Evolutionary conservation across 1,140 invertebrate genomes (phyloP), one percentile per base, ranked within the genome.

Genomic region (Babylonia areolata): DNA sequence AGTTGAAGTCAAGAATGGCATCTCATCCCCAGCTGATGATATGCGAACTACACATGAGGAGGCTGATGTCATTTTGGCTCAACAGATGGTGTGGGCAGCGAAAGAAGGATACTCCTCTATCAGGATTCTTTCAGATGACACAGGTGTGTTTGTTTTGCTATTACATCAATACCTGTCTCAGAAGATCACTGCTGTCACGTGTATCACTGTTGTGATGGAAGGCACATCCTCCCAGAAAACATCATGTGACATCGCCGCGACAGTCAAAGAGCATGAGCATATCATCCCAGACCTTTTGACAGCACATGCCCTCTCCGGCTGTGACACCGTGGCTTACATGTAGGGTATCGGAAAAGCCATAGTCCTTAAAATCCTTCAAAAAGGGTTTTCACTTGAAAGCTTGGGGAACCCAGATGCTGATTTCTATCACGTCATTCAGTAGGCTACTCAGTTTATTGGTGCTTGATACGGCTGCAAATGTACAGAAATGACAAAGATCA

Each of bases 101-200:
- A 75, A 35, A 39, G 23, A 51, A 12, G 46, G 39, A 51, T 15
- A 28, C 31, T 80, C 2, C 20, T 80, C 12, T 28, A 78, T 58
- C 31, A 33, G 20, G n/a, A 37, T 37, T 28, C 37, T 69, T 3
- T 69, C 58, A 69, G 58, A 69, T 31, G 58, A 69, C 58, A 69
- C 58, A 69, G 58, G 23, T 31, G 58, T 69, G 58, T 69, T 69
- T 69, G 6, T 69, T 31, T 31, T 69, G 20, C 58, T 69, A 3
- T 23, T 69, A 33, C 31, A 51, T 28, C 20, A 12, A 2, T 58
- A 46, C 28, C 37, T 71, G 20, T 23, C 20, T 31, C 46, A 35
- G 42, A 12, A 80, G 35, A 84, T 81, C 51, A 20, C 35, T 73
- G 79, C 80, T n/a, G n/a, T n/a, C n/a, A n/a, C n/a, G n/a, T n/a